Base-by-base conservation (phyloP, 2,113 vertebrate species). In the Craseonycteris thonglongyai region DNA sequence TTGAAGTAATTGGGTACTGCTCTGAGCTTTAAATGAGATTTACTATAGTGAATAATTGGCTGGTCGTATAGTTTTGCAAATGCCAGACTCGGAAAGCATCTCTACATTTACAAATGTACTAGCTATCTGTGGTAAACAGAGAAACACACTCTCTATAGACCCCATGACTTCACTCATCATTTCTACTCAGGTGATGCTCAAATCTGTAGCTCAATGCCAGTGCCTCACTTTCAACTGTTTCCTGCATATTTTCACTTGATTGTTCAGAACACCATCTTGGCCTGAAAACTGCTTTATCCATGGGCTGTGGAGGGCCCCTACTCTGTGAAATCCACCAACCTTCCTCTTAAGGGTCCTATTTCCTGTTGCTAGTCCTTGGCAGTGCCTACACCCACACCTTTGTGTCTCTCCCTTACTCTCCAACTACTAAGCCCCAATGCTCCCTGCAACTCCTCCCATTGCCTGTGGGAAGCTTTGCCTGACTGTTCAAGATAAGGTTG, bases 61-160 rank as follows among this genome's bases (percentile, higher is more conserved):
- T 51, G 69, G 69, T n/a, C n/a, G n/a, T n/a, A n/a, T 38, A 35
- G 81, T 59, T 66, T 59, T 65, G 38, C 45, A 83, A 84, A 93
- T 16, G 65, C 54, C 59, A 93, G 76, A 33, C 59, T 68, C 7
- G 5, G 58, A 63, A 51, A 0, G 6, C 8, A 69, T 14, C 9
- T 13, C 42, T 21, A 22, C 2, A 22, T 30, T 58, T 26, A 74
- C 3, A 72, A 45, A 42, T 6, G 30, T 1, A 19, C 58, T 69
- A 61, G n/a, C 12, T 26, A 58, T 56, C 16, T 4, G 19, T 1
- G 11, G 69, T 10, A 58, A 51, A 16, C 38, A 38, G 51, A 80
- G 45, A 10, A 80, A 56, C 28, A 16, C 33, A 26, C 40, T 16
- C n/a, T 42, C 26, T 15, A 19, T 3, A 21, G 49, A 26, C 5